Evolutionary conservation across 1,140 invertebrate genomes (phyloP).

Genomic region (Phymorhynchus buccinoides): DNA sequence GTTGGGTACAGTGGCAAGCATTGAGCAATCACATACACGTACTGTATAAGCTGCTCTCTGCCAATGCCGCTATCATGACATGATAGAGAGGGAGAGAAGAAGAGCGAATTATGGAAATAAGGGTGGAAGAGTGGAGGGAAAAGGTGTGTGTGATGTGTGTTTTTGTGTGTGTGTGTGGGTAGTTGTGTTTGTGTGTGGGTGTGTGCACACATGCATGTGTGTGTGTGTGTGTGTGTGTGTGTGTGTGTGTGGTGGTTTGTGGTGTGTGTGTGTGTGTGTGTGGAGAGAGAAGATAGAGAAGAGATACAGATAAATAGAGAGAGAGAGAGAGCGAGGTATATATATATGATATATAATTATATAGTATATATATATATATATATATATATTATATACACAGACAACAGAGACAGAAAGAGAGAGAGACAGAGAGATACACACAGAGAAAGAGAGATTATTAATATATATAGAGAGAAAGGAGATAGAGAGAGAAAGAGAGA

Average conservation of each 20-base stretch:
- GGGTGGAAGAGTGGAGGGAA: not conserved
- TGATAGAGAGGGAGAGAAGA: not conserved
- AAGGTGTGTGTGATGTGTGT: not conserved
- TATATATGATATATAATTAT: no score
- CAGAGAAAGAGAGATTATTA: no score
- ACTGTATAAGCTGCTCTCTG: not conserved
- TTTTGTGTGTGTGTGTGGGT: not conserved
- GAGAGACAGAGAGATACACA: no score
- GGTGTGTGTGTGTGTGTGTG: not conserved
- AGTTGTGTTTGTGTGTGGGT: slow-evolving; percentile 28
- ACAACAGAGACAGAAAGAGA: not conserved
- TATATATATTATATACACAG: not conserved
- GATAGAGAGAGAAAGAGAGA: no score
- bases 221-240: slow-evolving; percentile 13
- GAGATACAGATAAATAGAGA: slow-evolving; percentile 7
- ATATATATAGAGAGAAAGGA: no score
- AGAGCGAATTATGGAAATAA: not conserved
- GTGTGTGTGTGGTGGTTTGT: not conserved
- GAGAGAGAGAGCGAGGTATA: slow-evolving; percentile 10
- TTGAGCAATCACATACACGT: not conserved
- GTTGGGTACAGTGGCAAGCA: not conserved
- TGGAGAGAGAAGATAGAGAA: not conserved
- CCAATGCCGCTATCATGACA: not conserved
- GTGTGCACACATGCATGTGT: slow-evolving; percentile 13
- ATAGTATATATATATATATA: no score